A percentile compares a stretch with the other conserved stretches of the same genome.
phyloP scores from a whole-genome alignment of 2,113 vertebrate genomes.

The Epinephelus lanceolatus region DNA sequence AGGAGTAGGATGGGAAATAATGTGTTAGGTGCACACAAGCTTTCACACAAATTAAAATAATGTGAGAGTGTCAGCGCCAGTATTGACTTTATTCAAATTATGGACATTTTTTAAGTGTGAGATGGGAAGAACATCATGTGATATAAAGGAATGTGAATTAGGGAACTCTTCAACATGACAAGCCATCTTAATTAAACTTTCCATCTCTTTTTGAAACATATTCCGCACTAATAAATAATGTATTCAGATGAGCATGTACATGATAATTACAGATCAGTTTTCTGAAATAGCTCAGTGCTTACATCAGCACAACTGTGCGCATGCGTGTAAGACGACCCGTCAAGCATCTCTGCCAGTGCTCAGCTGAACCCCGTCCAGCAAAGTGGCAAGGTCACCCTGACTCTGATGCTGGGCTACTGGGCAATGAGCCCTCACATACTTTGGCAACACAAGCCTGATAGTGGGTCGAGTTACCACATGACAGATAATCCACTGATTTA shows the following conservation, averaged over 20 bases:
- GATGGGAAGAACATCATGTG: background rate
- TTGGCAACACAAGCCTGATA: constrained; percentile 7
- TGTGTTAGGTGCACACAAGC: background rate
- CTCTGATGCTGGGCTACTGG: constrained; percentile 30
- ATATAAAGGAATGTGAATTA: background rate
- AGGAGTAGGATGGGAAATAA: background rate
- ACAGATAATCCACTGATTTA: constrained; percentile 45
- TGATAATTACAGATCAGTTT: constrained; percentile 51
- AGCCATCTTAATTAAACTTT: background rate
- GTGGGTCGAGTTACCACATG: constrained; percentile 37
- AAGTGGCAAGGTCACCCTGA: constrained; percentile 56
- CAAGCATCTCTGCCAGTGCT: constrained; percentile 27
- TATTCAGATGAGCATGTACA: constrained; percentile 18
- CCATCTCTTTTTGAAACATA: constrained; percentile 21
- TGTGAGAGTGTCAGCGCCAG: background rate
- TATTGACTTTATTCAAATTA: background rate
- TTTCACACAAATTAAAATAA: background rate
- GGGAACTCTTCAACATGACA: background rate
- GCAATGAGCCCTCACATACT: constrained; percentile 22
- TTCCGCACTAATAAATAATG: constrained; percentile 44
- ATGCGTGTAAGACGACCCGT: constrained; percentile 51
- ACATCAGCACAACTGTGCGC: constrained; percentile 39
- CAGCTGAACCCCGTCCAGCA: constrained; percentile 45
- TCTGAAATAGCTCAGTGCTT: constrained; percentile 56
- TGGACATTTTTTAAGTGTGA: background rate